A percentile compares a stretch with the other conserved stretches of the same genome.
phyloP scores from a whole-genome alignment of 2,797 vertebrate species.

The Chloroceryle amazona region DNA sequence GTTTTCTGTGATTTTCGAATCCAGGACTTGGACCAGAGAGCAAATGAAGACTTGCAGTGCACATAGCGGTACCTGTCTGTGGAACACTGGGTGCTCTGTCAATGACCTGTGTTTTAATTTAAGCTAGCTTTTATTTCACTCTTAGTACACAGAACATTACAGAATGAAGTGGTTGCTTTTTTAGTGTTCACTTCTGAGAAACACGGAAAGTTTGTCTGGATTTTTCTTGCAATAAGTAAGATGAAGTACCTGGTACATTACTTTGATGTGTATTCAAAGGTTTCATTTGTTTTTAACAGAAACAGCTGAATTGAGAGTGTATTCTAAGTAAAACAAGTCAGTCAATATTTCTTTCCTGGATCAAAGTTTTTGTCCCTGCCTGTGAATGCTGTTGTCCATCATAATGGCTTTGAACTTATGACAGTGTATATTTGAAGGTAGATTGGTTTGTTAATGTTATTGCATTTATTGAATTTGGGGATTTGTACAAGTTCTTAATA shows the following conservation, averaged over 20 bases:
- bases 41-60: neutral
- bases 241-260: slow-evolving; percentile 16
- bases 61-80: neutral
- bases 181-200: slow-evolving; percentile 18
- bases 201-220: slow-evolving; percentile 31
- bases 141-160: neutral
- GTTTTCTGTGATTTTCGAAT: neutral
- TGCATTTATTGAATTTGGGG: slow-evolving; percentile 33
- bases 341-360: slow-evolving; percentile 41
- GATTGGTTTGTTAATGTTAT: slow-evolving; percentile 50
- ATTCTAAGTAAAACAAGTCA: slow-evolving; percentile 17
- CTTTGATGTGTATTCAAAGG: slow-evolving; percentile 66
- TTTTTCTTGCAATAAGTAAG: slow-evolving; percentile 28
- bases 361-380: slow-evolving; percentile 49
- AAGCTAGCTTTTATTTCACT: neutral
- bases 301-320: slow-evolving; percentile 27
- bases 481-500: slow-evolving; percentile 25
- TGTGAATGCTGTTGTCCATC: slow-evolving; percentile 18
- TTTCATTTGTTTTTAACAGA: slow-evolving; percentile 42
- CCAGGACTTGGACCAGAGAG: neutral
- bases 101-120: neutral
- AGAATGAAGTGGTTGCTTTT: neutral
- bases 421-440: neutral
- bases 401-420: slow-evolving; percentile 64
- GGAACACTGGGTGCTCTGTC: neutral